These are phyloP conservation scores for Congeria kusceri DNA, from an alignment of 2,888 invertebrate species.

Conservation along the genomic window DNA sequence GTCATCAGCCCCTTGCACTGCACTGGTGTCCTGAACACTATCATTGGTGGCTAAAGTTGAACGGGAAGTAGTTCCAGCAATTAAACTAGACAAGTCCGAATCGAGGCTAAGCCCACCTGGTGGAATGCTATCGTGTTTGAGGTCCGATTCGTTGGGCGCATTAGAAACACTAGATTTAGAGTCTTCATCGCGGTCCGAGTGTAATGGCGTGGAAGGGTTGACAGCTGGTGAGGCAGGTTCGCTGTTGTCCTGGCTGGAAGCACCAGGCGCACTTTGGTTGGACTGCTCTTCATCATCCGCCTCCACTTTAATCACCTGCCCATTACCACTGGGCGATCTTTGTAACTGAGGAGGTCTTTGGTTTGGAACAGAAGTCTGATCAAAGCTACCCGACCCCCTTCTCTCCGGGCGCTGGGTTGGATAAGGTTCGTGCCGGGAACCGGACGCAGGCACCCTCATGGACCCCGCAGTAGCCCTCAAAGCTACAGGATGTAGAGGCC, in stretches of 20 bases:
- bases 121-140: constrained; percentile 20
- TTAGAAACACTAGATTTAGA: constrained; percentile 42
- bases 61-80: constrained; percentile 2
- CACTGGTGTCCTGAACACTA: constrained; percentile 9
- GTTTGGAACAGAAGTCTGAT: constrained; percentile 11
- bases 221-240: constrained; percentile 16
- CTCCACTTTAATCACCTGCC: constrained; percentile 51
- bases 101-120: constrained; percentile 35
- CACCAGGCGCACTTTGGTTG: constrained; percentile 29
- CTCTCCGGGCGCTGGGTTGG: constrained; percentile 18
- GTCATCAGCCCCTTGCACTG: constrained; percentile 3
- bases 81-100: constrained; percentile 44
- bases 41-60: not conserved
- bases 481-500: constrained; percentile 15
- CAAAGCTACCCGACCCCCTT: constrained; percentile 13
- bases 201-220: constrained; percentile 23
- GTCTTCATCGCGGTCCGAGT: constrained; percentile 19
- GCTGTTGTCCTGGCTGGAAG: constrained; percentile 10
- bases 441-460: constrained; percentile 7
- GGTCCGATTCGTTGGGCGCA: constrained; percentile 37
- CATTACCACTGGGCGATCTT: constrained; percentile 1
- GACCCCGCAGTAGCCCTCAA: constrained; percentile 10
- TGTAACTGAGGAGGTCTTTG: not conserved
- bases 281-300: constrained; percentile 28
- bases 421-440: constrained; percentile 27